Base-by-base conservation (phyloP, 2,113 vertebrate genomes). In the Grus americana region DNA sequence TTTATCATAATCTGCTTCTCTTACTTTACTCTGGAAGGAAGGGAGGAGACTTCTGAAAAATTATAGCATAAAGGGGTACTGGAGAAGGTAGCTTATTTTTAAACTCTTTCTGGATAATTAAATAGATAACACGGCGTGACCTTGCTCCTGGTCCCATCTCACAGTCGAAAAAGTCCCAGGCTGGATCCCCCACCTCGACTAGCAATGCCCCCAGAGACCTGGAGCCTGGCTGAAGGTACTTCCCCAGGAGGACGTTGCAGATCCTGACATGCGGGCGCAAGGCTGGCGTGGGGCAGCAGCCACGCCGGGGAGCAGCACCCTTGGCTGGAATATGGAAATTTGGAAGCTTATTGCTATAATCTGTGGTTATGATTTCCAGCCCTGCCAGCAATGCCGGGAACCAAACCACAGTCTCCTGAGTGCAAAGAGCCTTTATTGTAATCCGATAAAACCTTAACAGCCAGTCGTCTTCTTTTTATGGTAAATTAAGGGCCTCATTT, bases 401-500 rank as follows among this genome's bases (percentile, higher is more conserved):
- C 86, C 94, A 94, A 96, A 98, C 96, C 97, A 90, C 95, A 98
- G 96, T 27, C 95, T 98, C 97, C 96, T 6, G 83, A 95, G 96
- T 34, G 47, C 97, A 97, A 95, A 94, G 91, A 97, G 97, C 75
- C 97, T 93, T 97, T 88, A 72, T 97, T 97, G 98, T 97, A 98
- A 98, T 96, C 97, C 59, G 92, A 98, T 98, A 97, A 98, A 98
- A 96, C 97, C 97, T 97, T 95, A 96, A 96, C 97, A 97, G 96
- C 94, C 95, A 92, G 95, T 96, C 46, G 61, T 95, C 96, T 92
- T 95, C 74, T 94, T 96, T 93, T 97, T 91, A 95, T 95, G 97
- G 93, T 95, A 95, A 97, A 97, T 97, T 91, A 97, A 97, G 96
- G 97, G 96, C 93, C 96, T 97, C 95, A 2, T 93, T 98, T 90